Evolutionary conservation across 2,113 vertebrate genomes (phyloP).

Genomic region (Turdus rufiventris): DNA sequence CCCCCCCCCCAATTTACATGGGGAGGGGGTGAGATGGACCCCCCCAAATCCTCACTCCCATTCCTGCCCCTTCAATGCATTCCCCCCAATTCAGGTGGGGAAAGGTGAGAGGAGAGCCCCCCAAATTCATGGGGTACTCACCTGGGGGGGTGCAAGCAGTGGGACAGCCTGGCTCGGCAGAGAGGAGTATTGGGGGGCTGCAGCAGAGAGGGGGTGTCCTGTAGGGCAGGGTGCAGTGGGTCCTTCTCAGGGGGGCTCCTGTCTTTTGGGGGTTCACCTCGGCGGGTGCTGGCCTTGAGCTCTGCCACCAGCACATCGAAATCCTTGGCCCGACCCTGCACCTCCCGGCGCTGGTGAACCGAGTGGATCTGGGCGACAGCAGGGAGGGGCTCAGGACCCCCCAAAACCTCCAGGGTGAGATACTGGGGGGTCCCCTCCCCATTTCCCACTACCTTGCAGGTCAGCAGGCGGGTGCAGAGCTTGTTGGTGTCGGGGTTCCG

Average conservation of each 20-base stretch:
- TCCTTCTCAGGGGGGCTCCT: conserved; percentile 74
- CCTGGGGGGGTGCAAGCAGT: conserved; percentile 74
- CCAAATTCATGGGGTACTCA: background rate
- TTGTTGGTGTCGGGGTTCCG: conserved; percentile 90
- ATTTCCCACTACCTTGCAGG: conserved; percentile 83
- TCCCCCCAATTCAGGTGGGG: background rate
- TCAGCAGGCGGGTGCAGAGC: conserved; percentile 90
- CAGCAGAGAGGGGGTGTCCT: conserved; percentile 33
- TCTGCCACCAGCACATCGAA: conserved; percentile 91
- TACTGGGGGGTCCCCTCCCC: background rate
- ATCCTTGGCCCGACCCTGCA: conserved; percentile 86
- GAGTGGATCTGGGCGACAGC: conserved; percentile 83
- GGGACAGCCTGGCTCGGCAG: conserved; percentile 76
- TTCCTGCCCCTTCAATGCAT: background rate
- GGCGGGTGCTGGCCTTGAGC: conserved; percentile 78
- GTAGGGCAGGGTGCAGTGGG: background rate
- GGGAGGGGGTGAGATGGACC: background rate
- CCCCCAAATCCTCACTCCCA: background rate
- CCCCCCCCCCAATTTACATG: background rate
- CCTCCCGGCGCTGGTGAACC: conserved; percentile 89
- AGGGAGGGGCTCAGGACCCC: background rate
- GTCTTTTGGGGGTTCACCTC: conserved; percentile 80
- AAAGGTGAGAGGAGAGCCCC: background rate
- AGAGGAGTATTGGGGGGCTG: conserved; percentile 69
- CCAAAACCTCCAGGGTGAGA: background rate